A percentile compares a stretch with the other conserved stretches of the same genome.
These are phyloP conservation scores for Stenchaetothrips biformis DNA, from an alignment of 2,888 invertebrate genomes.

Conservation along the genomic window DNA sequence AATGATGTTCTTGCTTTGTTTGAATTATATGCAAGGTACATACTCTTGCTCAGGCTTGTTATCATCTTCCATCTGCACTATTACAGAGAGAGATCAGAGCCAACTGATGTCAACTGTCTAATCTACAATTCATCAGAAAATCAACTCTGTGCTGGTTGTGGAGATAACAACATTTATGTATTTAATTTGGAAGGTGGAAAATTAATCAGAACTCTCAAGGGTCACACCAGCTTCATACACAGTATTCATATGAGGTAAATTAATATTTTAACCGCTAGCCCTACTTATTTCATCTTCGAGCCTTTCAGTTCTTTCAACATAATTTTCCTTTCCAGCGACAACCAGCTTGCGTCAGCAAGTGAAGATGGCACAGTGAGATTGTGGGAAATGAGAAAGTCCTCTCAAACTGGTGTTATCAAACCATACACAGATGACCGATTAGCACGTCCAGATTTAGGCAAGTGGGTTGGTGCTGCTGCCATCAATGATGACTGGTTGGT, in stretches of 20 bases:
- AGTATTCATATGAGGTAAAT: conserved; percentile 62
- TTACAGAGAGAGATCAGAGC: conserved; percentile 60
- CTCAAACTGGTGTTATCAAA: conserved; percentile 61
- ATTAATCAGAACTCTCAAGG: conserved; percentile 58
- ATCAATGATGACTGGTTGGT: conserved; percentile 82
- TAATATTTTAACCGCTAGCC: not conserved
- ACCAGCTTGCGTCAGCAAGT: conserved; percentile 68
- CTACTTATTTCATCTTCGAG: conserved; percentile 22
- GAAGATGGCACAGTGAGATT: conserved; percentile 82
- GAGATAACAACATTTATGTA: conserved; percentile 73
- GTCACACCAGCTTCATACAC: conserved; percentile 79
- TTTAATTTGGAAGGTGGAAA: conserved; percentile 72
- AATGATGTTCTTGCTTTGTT: conserved; percentile 33
- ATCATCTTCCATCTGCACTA: conserved; percentile 30
- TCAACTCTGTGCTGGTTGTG: conserved; percentile 73
- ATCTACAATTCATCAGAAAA: conserved; percentile 50
- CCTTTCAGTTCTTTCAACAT: not conserved
- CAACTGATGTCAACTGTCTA: conserved; percentile 73
- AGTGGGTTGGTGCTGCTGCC: conserved; percentile 83
- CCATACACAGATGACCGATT: conserved; percentile 66
- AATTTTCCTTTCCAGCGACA: conserved; percentile 49
- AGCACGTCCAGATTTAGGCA: conserved; percentile 69
- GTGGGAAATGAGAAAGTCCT: conserved; percentile 67
- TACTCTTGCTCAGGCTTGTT: conserved; percentile 29
- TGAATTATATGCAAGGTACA: conserved; percentile 1